Evolutionary conservation across 2,797 vertebrate genomes (phyloP), one percentile per base, ranked within the genome.

Genomic region (Gallinago solitaria): DNA sequence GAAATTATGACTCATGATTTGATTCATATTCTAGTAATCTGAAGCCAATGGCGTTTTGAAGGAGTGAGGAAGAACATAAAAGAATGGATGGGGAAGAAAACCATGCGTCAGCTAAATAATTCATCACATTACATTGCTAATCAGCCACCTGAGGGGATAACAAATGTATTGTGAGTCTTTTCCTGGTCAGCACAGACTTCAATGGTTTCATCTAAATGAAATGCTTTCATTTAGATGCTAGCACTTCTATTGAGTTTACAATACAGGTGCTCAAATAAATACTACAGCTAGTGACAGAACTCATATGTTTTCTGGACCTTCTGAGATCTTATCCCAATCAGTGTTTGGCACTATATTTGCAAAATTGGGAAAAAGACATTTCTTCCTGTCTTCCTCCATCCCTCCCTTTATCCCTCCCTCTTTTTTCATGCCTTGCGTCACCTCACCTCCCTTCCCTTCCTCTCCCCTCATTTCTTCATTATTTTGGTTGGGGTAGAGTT

Each of bases 391-490:
- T n/a, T 4, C 20, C 20, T 33, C 32, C 21, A 2, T 24, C 5
- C 24, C 4, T 33, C 9, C 37, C 7, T n/a, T 4, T 11, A 32
- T 54, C 53, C 20, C 2, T 32, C 5, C n/a, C 5, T 54, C 15
- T 16, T 2, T 13, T 5, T 16, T 13, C 6, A 3, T 48, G 47
- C 47, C 21, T 48, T 48, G 21, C 7, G 7, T 48, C 5, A 6
- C 6, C 10, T 17, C 5, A 4, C 6, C 18, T 19, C 15, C 6
- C 15, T 11, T 13, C 19, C 4, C 5, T 20, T 3, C 12, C n/a
- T 18, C 16, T 28, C 13, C n/a, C 32, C 19, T 57, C 12, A 1
- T 56, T 56, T 32, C 30, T 56, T 56, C 53, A n/a, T 56, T 32
- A 30, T 53, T 53, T 30, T 28, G 28, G 51, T 30, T 30, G 51